Evolutionary conservation across 2,797 vertebrate species (phyloP).

Genomic region (Eidolon dupreanum): DNA sequence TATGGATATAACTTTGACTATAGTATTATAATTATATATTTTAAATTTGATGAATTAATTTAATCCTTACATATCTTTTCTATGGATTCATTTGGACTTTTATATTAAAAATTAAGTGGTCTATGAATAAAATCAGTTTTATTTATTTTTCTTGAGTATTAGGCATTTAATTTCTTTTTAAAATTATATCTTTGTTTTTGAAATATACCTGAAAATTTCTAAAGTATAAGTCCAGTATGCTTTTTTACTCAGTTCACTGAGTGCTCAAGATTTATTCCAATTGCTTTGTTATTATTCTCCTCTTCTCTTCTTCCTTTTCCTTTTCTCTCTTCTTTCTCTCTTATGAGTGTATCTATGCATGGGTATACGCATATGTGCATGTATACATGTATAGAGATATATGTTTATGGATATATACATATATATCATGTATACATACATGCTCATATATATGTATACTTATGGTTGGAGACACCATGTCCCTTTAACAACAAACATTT

Average conservation of each 20-base stretch:
- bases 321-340: neutral
- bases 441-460: neutral
- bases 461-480: neutral
- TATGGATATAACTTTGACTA: neutral
- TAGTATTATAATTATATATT: neutral
- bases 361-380: neutral
- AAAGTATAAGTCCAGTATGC: neutral
- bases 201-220: neutral
- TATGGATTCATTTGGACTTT: neutral
- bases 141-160: neutral
- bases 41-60: neutral
- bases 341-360: neutral
- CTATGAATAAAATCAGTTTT: neutral
- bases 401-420: neutral
- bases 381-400: neutral
- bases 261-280: neutral
- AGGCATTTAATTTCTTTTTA: neutral
- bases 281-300: neutral
- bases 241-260: neutral
- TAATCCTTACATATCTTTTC: neutral
- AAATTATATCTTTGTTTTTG: neutral
- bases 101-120: neutral
- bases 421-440: neutral
- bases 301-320: neutral
- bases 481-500: neutral